These are phyloP conservation scores for Meandrusa payeni DNA, from an alignment of 2,888 invertebrate species.

Conservation along the genomic window DNA sequence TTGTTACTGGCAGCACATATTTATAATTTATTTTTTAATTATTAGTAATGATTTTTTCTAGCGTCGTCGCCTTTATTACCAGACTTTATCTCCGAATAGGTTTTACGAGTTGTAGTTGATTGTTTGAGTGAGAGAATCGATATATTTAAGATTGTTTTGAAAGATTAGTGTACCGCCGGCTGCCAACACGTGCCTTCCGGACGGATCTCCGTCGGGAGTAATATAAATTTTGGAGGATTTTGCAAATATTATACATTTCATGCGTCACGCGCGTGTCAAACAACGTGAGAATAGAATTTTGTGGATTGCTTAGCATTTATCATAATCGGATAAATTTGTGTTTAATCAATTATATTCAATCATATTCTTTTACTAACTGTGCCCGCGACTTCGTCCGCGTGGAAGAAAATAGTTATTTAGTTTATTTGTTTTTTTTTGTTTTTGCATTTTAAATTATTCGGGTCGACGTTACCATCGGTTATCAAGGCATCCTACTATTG, in stretches of 20 bases:
- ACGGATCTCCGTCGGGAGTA: constrained; percentile 48
- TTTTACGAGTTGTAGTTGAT: constrained; percentile 39
- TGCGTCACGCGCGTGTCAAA: constrained; percentile 32
- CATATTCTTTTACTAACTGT: too few species aligned
- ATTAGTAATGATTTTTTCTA: too few species aligned
- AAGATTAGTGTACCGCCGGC: constrained; percentile 48
- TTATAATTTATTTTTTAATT: too few species aligned
- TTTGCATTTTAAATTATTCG: too few species aligned
- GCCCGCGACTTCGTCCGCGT: too few species aligned
- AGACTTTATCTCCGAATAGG: constrained; percentile 29
- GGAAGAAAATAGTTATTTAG: too few species aligned
- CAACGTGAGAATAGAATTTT: constrained; percentile 33
- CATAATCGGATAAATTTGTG: background rate
- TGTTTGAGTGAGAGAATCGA: constrained; percentile 39
- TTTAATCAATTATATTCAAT: too few species aligned
- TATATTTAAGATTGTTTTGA: constrained; percentile 55
- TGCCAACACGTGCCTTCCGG: constrained; percentile 67
- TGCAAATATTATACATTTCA: constrained; percentile 27
- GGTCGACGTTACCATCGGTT: too few species aligned
- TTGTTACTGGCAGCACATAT: too few species aligned
- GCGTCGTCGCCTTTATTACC: too few species aligned
- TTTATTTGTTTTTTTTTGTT: too few species aligned
- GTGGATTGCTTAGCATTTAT: background rate
- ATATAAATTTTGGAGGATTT: constrained; percentile 47
- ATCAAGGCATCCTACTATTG: too few species aligned